Evolutionary conservation across 2,797 vertebrate species (phyloP), one percentile per base, ranked within the genome.

Genomic region (Takifugu ocellatus): DNA sequence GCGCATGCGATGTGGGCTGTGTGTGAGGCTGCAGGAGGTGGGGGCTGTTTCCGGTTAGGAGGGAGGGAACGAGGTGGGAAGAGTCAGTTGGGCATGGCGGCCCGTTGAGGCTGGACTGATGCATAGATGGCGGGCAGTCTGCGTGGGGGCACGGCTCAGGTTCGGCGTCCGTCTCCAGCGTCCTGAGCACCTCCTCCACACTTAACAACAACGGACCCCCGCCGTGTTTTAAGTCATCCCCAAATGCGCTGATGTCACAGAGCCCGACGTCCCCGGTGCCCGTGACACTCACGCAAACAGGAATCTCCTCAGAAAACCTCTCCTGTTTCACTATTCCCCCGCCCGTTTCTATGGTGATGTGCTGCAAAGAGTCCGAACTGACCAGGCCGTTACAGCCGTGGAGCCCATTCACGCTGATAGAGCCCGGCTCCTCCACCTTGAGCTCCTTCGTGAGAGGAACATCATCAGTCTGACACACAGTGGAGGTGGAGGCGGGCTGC

Each of bases 151-250:
- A 48, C 14, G 77, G 68, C 29, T 81, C 92, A 1, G 91, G 81
- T 56, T 88, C 90, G 1, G 93, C 82, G 82, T 94, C 95, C 0
- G 94, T 94, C 82, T 99, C 96, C 65, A 99, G 90, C 85, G 94
- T 97, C 81, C 94, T 92, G 54, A 98, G 93, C 63, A 99, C 97
- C 80, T 99, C 96, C 90, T 98, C 97, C 0, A 98, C 95, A 1
- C 95, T 99, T 51, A 99, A 86, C 75, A 99, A 85, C 5, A 99
- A 85, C 3, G 94, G 91, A 24, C 94, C 96, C 0, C 93, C 93
- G 0, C 91, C 87, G 0, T 94, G 94, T 78, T 95, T 98, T 36
- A 96, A 91, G 15, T 98, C 96, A 36, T 95, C 96, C 1, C 90
- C 92, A 26, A 96, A 96, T 6, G 93, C 87, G 74, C 90, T 88